These are phyloP conservation scores for Neosalanx taihuensis DNA, from an alignment of 2,797 vertebrate genomes.

Conservation along the genomic window DNA sequence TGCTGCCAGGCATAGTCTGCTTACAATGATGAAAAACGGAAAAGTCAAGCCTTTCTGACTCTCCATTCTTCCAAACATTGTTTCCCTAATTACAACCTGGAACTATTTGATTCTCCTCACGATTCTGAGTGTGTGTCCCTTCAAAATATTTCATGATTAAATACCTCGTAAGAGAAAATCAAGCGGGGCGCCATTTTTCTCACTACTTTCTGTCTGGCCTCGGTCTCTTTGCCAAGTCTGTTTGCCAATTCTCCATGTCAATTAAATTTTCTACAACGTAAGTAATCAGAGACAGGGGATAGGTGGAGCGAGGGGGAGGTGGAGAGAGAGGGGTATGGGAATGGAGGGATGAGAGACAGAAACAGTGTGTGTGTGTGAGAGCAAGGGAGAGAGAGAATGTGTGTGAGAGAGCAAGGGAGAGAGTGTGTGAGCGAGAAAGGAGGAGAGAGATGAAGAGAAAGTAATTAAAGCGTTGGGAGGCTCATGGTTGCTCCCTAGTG, in stretches of 20 bases:
- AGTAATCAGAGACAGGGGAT: background rate
- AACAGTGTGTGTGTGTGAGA: slow-evolving; percentile 38
- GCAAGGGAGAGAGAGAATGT: slow-evolving; percentile 40
- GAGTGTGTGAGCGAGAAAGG: slow-evolving; percentile 37
- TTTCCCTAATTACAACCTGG: background rate
- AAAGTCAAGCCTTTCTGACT: background rate
- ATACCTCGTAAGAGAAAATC: background rate
- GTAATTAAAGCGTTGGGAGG: slow-evolving; percentile 65
- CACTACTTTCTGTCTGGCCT: background rate
- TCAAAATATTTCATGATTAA: background rate
- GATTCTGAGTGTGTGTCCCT: background rate
- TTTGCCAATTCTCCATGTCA: slow-evolving; percentile 2
- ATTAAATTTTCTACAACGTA: background rate
- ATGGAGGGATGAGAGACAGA: slow-evolving; percentile 19
- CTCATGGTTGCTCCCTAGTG: slow-evolving; percentile 53
- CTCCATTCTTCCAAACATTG: background rate
- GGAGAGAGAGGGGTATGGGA: background rate
- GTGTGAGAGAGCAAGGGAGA: slow-evolving; percentile 16
- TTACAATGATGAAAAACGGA: background rate
- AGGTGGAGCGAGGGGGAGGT: background rate
- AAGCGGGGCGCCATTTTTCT: background rate
- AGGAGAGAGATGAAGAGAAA: slow-evolving; percentile 55
- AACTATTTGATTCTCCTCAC: background rate
- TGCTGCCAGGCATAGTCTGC: background rate
- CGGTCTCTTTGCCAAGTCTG: background rate